These are phyloP conservation scores for Plecotus auritus DNA, from an alignment of 2,113 vertebrate genomes.

Conservation along the genomic window DNA sequence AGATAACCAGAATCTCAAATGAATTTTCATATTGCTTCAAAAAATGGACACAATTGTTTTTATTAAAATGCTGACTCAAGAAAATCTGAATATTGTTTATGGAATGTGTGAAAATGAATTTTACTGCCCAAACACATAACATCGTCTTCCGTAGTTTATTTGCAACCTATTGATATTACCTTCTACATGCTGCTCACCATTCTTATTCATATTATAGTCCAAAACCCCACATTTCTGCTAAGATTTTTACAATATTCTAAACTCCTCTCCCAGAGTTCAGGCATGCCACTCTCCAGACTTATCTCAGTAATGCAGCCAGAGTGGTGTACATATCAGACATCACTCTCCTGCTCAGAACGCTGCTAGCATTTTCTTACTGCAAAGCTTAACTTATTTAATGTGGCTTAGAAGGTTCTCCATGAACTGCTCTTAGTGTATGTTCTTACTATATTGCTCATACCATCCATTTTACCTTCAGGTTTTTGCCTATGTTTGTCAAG, in stretches of 20 bases:
- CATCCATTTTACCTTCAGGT: not conserved
- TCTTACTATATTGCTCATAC: not conserved
- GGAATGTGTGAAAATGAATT: not conserved
- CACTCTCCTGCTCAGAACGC: not conserved
- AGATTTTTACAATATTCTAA: not conserved
- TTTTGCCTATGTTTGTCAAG: not conserved
- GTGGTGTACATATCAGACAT: not conserved
- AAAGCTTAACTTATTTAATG: not conserved
- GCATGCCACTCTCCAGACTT: not conserved
- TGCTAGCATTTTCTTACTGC: not conserved
- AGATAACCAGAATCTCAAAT: not conserved
- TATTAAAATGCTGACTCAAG: slow-evolving; percentile 18
- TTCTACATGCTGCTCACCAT: not conserved
- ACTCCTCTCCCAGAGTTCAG: not conserved
- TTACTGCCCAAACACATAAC: not conserved
- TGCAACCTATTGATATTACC: not conserved
- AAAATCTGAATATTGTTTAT: slow-evolving; percentile 29
- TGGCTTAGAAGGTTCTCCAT: not conserved
- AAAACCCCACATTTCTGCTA: not conserved
- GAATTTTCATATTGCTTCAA: not conserved
- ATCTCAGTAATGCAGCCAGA: not conserved
- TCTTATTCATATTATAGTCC: not conserved
- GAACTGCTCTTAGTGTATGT: not conserved
- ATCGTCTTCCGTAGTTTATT: not conserved
- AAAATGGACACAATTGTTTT: not conserved